phyloP scores from a whole-genome alignment of 2,888 invertebrate species.

The Coenonympha arcania region DNA sequence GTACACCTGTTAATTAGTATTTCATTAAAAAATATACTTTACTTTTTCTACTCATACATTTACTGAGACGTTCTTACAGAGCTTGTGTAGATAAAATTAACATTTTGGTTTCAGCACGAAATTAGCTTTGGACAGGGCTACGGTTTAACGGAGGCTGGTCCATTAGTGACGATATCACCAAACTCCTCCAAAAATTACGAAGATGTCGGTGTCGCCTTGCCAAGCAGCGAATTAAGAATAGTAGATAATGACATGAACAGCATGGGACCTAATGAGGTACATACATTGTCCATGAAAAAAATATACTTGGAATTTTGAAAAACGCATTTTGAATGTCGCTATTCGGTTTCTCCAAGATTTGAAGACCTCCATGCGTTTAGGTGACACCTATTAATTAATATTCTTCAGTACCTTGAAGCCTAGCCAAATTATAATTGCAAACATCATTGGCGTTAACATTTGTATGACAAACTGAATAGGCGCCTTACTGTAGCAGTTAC shows the following conservation, averaged over 20 bases:
- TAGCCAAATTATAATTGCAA: background rate
- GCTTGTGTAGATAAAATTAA: background rate
- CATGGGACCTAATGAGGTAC: slow-evolving; percentile 62
- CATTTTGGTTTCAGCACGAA: slow-evolving; percentile 28
- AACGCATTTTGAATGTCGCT: too few relatives aligned
- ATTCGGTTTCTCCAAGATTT: too few relatives aligned
- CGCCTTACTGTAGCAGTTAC: background rate
- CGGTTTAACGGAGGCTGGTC: slow-evolving; percentile 79
- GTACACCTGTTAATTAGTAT: too few relatives aligned
- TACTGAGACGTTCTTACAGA: background rate
- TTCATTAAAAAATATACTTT: too few relatives aligned
- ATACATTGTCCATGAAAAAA: too few relatives aligned
- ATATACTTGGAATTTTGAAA: background rate
- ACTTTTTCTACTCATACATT: background rate
- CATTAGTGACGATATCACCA: slow-evolving; percentile 53
- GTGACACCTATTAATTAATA: too few relatives aligned
- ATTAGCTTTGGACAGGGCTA: slow-evolving; percentile 60
- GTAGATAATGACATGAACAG: slow-evolving; percentile 54
- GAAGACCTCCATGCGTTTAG: too few relatives aligned
- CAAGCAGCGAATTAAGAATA: slow-evolving; percentile 76
- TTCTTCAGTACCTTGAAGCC: too few relatives aligned
- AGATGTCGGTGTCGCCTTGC: slow-evolving; percentile 68
- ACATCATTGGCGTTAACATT: background rate
- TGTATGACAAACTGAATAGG: background rate
- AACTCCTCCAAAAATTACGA: slow-evolving; percentile 25